Evolutionary conservation across 2,888 invertebrate species (phyloP).

Genomic region (Stenolophus ochropezus): DNA sequence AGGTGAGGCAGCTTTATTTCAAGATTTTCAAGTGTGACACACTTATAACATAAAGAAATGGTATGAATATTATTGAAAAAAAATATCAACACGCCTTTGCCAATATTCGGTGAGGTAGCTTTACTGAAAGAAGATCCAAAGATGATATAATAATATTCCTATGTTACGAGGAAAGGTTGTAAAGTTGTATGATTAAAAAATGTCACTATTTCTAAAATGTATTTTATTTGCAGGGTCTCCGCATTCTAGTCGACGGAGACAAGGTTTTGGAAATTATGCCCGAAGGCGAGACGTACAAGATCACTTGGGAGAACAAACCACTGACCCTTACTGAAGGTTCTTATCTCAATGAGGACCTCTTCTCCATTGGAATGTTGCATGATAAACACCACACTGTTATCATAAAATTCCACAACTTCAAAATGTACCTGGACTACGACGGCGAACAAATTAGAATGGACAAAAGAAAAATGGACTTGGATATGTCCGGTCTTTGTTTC

Average conservation of each 20-base stretch:
- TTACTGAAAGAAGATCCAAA: too few species aligned
- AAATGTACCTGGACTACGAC: constrained; percentile 27
- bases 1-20: neutral
- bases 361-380: constrained; percentile 63
- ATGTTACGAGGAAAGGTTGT: neutral
- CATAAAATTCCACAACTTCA: neutral
- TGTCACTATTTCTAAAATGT: neutral
- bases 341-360: constrained; percentile 64
- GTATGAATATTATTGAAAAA: too few species aligned
- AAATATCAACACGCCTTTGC: too few species aligned
- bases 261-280: constrained; percentile 66
- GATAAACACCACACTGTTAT: constrained; percentile 54
- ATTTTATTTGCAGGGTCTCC: constrained; percentile 64
- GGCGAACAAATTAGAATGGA: constrained; percentile 33
- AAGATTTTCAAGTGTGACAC: neutral
- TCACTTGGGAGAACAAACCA: constrained; percentile 65
- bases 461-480: constrained; percentile 6
- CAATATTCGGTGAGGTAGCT: too few species aligned
- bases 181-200: neutral
- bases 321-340: constrained; percentile 61
- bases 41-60: too few species aligned
- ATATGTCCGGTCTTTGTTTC: constrained; percentile 19
- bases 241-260: constrained; percentile 58
- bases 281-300: constrained; percentile 63
- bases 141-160: too few species aligned